A percentile compares a stretch with the other conserved stretches of the same genome.
Evolutionary conservation across 2,797 vertebrate species (phyloP).

Genomic region (Coilia nasus): DNA sequence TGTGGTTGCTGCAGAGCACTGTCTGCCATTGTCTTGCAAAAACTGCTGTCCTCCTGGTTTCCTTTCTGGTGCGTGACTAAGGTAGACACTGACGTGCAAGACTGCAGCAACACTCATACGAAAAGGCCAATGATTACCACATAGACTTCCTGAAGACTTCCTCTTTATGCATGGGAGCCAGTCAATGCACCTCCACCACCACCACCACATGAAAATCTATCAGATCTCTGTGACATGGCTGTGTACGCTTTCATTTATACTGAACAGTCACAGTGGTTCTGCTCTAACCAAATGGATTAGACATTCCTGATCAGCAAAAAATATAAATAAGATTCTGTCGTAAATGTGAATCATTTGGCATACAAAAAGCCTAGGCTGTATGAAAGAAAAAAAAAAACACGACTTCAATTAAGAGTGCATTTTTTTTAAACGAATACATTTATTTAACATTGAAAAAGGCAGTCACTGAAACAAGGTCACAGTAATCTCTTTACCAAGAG

Average conservation of each 20-base stretch:
- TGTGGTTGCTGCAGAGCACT: not conserved
- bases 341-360: not conserved
- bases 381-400: not conserved
- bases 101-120: not conserved
- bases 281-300: not conserved
- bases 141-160: not conserved
- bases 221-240: not conserved
- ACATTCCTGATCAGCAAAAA: no score
- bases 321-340: not conserved
- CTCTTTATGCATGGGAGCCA: not conserved
- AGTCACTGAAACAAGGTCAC: not conserved
- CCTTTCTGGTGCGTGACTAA: not conserved
- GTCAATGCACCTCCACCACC: not conserved
- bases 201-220: not conserved
- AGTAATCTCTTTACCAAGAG: not conserved
- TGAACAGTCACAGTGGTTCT: no score
- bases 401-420: not conserved
- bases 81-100: not conserved
- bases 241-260: not conserved
- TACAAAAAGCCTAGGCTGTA: not conserved
- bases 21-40: not conserved
- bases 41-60: not conserved
- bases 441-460: not conserved
- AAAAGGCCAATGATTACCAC: not conserved
- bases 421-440: no score